Evolutionary conservation across 2,797 vertebrate species (phyloP).

Genomic region (Moxostoma hubbsi): DNA sequence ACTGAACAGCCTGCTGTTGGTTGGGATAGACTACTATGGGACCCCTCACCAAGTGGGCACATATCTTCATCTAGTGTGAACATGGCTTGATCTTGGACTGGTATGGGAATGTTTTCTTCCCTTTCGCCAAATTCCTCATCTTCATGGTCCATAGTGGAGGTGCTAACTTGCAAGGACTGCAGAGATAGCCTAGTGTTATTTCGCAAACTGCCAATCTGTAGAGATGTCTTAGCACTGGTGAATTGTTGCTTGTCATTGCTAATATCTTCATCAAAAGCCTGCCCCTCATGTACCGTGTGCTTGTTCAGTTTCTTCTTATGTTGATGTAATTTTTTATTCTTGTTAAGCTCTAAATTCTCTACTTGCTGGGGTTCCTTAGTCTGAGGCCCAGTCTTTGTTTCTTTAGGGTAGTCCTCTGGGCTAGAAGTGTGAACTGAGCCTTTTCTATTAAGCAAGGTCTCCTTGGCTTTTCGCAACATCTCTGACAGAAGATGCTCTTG

Average conservation of each 20-base stretch:
- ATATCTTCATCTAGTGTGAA: conserved; percentile 67
- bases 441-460: conserved; percentile 65
- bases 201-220: conserved; percentile 29
- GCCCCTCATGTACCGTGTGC: conserved; percentile 24
- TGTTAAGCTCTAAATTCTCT: conserved; percentile 48
- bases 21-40: conserved; percentile 49
- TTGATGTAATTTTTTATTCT: conserved; percentile 52
- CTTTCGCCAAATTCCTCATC: conserved; percentile 43
- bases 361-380: conserved; percentile 57
- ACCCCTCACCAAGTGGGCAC: conserved; percentile 76
- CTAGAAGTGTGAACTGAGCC: conserved; percentile 52
- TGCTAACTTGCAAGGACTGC: conserved; percentile 79
- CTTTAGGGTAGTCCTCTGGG: conserved; percentile 35
- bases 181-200: conserved; percentile 64
- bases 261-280: neutral
- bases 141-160: conserved; percentile 69
- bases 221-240: conserved; percentile 1
- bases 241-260: conserved; percentile 18
- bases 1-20: conserved; percentile 68
- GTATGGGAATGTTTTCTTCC: neutral
- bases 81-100: conserved; percentile 48
- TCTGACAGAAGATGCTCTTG: conserved; percentile 70
- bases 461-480: conserved; percentile 71
- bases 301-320: conserved; percentile 60
- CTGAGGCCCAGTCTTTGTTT: conserved; percentile 42